Evolutionary conservation across 2,113 vertebrate genomes (phyloP).

Genomic region (Esox niger): DNA sequence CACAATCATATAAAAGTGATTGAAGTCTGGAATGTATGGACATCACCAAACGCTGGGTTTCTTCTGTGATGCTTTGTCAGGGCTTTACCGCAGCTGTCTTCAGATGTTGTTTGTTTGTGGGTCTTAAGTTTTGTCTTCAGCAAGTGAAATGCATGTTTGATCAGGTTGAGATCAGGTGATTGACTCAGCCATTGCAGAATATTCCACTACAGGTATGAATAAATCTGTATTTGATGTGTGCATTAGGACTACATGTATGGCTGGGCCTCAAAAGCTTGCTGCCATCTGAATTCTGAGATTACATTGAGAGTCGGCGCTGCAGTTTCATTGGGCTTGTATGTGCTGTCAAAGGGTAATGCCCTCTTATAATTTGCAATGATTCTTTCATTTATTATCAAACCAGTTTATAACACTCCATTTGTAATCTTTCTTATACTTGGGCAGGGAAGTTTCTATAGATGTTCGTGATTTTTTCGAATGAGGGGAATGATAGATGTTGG

Average conservation of each 20-base stretch:
- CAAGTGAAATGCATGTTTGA: too few species aligned
- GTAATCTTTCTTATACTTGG: neutral
- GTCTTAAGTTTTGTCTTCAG: too few species aligned
- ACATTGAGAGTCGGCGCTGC: slow-evolving; percentile 46
- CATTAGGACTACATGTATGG: slow-evolving; percentile 36
- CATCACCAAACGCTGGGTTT: too few species aligned
- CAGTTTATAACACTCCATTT: slow-evolving; percentile 29
- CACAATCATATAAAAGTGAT: too few species aligned
- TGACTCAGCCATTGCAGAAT: too few species aligned
- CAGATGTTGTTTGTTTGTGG: too few species aligned
- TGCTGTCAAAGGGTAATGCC: slow-evolving; percentile 56
- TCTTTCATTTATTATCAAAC: slow-evolving; percentile 58
- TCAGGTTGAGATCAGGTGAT: too few species aligned
- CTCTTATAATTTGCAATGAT: too few species aligned
- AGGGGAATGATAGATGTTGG: slow-evolving; percentile 55
- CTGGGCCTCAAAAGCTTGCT: slow-evolving; percentile 52
- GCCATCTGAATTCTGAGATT: slow-evolving; percentile 21
- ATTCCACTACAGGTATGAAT: too few species aligned
- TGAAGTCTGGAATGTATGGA: too few species aligned
- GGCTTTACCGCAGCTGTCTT: too few species aligned
- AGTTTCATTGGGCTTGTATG: slow-evolving; percentile 57
- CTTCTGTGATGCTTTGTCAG: too few species aligned
- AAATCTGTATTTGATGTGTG: slow-evolving; percentile 54
- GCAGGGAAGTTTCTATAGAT: slow-evolving; percentile 14
- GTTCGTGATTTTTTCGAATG: slow-evolving; percentile 50